Base-by-base conservation (phyloP, 2,113 vertebrate species). In the Pithys albifrons region DNA sequence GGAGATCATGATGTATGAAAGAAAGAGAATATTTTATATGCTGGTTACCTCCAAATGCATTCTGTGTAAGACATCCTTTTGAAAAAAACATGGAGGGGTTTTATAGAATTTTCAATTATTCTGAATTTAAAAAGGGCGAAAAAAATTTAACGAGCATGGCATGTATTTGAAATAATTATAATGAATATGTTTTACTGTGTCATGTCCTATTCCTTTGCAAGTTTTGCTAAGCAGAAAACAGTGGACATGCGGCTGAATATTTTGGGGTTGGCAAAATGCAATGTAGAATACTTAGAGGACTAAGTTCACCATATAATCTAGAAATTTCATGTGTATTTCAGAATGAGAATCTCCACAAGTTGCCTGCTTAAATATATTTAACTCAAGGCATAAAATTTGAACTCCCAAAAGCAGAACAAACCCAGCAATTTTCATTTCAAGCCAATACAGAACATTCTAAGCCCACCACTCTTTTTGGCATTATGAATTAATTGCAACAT, bases 201-300 rank as follows among this genome's bases (percentile, higher is more conserved):
- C 22, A 71, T 80, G 43, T 83, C 46, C 59, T 64, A 69, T 4
- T 80, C 43, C 23, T 72, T 80, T 80, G 24, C 1, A 15, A 61
- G 37, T 70, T 93, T 88, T 89, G 33, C 43, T 85, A 92, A 92
- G 83, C 49, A 49, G n/a, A 80, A 95, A 66, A 85, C 19, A 71
- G 33, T 39, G 22, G 18, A 46, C 9, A 55, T 48, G 12, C 14
- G 7, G 9, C 16, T 76, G 20, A 78, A 6, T 48, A 85, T 83
- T 88, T 78, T 8, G 2, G 2, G 8, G 10, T 10, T 78, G 39
- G 5, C 2, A 3, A 61, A 71, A 43, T 78, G 12, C 28, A 58
- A 10, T 41, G 14, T 35, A 51, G 43, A 93, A 39, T 3, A 20
- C 12, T 54, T 71, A 51, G 15, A 72, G 9, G 12, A 64, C 22